Percentiles rank a stretch among this genome's conserved stretches.
Conservation (phyloP, 2,113 vertebrate species). For the Lagopus leucura region DNA sequence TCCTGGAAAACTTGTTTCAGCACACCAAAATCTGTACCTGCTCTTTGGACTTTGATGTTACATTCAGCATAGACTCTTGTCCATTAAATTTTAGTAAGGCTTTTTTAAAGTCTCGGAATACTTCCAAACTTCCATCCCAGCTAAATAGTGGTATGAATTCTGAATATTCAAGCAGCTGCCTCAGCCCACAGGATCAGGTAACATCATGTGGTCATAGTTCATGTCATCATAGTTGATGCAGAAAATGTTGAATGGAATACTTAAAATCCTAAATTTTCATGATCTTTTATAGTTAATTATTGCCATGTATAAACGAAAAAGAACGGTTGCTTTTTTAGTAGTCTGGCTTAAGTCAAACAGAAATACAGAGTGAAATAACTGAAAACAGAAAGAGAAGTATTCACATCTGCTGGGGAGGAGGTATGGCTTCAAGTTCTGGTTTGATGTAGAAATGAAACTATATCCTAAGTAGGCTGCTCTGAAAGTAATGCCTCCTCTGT, state of each 20-base stretch:
- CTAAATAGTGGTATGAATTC: neutral
- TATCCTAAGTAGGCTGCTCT: neutral
- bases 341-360: neutral
- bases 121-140: neutral
- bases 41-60: neutral
- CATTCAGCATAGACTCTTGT: neutral
- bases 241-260: neutral
- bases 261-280: neutral
- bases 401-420: neutral
- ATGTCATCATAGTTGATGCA: neutral
- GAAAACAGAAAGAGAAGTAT: neutral
- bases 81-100: neutral
- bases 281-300: neutral
- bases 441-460: neutral
- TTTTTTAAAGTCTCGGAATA: neutral
- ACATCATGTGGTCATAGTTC: fast-evolving
- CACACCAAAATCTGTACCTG: neutral
- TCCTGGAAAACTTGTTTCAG: neutral
- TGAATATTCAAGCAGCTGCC: neutral
- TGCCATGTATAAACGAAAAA: neutral
- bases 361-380: neutral
- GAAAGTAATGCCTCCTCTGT: neutral
- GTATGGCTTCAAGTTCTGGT: neutral
- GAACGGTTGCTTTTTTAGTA: neutral
- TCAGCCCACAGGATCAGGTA: neutral